Evolutionary conservation across 1,140 invertebrate species (phyloP), one percentile per base, ranked within the genome.

Genomic region (Asbolus verrucosus): DNA sequence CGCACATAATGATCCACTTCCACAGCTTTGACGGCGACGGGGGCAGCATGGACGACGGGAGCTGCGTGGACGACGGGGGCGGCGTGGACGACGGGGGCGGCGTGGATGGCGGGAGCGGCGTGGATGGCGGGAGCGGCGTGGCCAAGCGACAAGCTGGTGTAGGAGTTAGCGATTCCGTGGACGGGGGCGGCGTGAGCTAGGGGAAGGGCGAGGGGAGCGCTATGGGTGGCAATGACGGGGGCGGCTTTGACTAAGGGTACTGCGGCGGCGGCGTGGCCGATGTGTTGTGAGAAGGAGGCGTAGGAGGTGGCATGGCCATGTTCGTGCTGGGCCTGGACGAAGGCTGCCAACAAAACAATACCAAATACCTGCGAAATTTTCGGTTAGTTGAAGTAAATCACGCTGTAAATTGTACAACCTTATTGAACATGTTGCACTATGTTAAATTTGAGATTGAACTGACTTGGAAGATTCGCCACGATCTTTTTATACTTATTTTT

Each of bases 61-160:
- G 82, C 83, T 68, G 81, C 78, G 72, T 82, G 79, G 38, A 81
- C 78, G 1, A 83, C 16, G n/a, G 82, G 81, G 24, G 81, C 80
- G 41, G 81, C 80, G 72, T 82, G 79, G 38, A 79, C 77, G 0
- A 78, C 65, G 18, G 81, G 79, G 24, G 82, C 80, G 24, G 81
- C 78, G 36, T 75, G 73, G 0, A 71, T 67, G 4, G 66, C 67
- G 16, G 36, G 30, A 24, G 36, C 39, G 13, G 24, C 21, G 21
- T 54, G 46, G 9, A 27, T 2, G 14, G 19, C 46, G 4, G 41
- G 41, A 18, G 41, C 59, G 14, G 33, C 39, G 31, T 50, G 27
- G 27, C 54, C 38, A 1, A 67, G 9, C 24, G 41, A 46, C 43
- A 30, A 2, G 11, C 68, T 27, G 6, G 39, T 39, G 18, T 46